These are phyloP conservation scores for Anagrus nilaparvatae DNA, from an alignment of 1,140 invertebrate genomes.

Conservation along the genomic window DNA sequence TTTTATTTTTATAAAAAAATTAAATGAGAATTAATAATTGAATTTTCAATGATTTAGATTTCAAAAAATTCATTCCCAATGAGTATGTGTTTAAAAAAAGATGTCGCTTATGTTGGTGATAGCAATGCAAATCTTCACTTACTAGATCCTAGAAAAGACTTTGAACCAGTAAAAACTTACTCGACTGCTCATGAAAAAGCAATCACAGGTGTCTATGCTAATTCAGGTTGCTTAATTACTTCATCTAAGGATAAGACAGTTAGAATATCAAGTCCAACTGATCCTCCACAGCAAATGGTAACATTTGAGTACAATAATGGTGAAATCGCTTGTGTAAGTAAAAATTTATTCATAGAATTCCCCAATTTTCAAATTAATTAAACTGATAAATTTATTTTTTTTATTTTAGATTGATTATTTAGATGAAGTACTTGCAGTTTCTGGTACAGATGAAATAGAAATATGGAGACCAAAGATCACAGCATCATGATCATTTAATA, in stretches of 20 bases:
- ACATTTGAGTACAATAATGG: conserved; percentile 26
- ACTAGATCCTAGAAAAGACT: conserved; percentile 29
- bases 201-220: conserved; percentile 29
- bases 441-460: conserved; percentile 27
- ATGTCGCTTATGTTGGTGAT: conserved; percentile 31
- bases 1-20: conserved; percentile 4
- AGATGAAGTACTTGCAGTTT: conserved; percentile 31
- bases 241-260: conserved; percentile 33
- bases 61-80: conserved; percentile 30
- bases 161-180: conserved; percentile 27
- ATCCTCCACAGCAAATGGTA: conserved; percentile 26
- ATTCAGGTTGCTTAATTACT: conserved; percentile 31
- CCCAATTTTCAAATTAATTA: conserved; percentile 7
- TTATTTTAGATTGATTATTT: conserved; percentile 29
- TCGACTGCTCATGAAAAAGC: conserved; percentile 27
- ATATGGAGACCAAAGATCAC: conserved; percentile 28
- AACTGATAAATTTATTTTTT: conserved; percentile 8
- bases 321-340: conserved; percentile 32
- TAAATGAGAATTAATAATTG: too few relatives aligned
- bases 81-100: conserved; percentile 29
- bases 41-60: conserved; percentile 21
- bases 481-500: conserved; percentile 13
- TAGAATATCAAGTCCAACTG: conserved; percentile 31
- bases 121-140: conserved; percentile 27
- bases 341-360: neutral